Base-by-base conservation (phyloP, 1,140 invertebrate genomes). In the Oncopodura yosiiana region DNA sequence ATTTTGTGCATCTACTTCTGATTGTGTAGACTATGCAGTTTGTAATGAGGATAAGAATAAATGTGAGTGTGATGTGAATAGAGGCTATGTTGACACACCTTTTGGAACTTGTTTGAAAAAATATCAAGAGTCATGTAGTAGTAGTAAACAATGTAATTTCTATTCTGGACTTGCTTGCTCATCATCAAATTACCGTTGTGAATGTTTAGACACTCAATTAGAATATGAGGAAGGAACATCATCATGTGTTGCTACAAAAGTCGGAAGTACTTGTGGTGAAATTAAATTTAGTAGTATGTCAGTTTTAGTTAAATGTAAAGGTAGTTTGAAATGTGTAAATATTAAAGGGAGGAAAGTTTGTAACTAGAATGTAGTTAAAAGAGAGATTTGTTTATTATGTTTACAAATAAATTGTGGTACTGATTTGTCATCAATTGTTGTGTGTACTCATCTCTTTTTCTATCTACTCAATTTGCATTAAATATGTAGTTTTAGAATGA, bases 91-190 rank as follows among this genome's bases (percentile, higher is more conserved):
- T 21, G 37, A 30, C 8, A 49, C 48, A 18, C 39, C 48, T 3
- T 24, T 23, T 3, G 21, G 27, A 34, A 50, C 41, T 29, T 56
- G 46, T 36, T 39, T 50, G 1, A 51, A 50, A 39, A 42, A 51
- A 34, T 36, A 34, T 24, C 29, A 26, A 16, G 37, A 38, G 32
- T 6, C 14, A 5, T 50, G 49, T 14, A 18, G n/a, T 27, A 27
- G 27, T 48, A 26, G 21, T 27, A 29, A 27, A 27, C 34, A 34
- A 24, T 55, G 53, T 18, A 55, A 55, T 42, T 19, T 42, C 30
- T 55, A 29, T n/a, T 30, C 32, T 34, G 54, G 48, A 6, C 21
- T 56, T 6, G 29, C 38, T 30, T 56, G 54, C 42, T 37, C 32
- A 19, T 24, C 21, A 23, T 12, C 11, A 8, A 44, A 43, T 50